phyloP scores from a whole-genome alignment of 2,113 vertebrate species.

The Agapornis roseicollis region DNA sequence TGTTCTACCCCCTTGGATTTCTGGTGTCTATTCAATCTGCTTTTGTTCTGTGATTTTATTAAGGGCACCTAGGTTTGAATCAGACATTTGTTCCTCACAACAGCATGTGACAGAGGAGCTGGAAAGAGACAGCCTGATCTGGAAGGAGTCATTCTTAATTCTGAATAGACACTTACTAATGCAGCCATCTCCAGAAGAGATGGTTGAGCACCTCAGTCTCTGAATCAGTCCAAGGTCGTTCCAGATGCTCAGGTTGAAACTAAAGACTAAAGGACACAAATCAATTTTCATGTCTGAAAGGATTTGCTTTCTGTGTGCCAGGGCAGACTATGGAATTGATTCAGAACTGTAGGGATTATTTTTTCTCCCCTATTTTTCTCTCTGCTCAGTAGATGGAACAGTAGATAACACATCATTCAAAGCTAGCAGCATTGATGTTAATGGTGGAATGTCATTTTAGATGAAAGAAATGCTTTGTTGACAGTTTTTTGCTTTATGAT shows the following conservation, averaged over 20 bases:
- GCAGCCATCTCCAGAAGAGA: background rate
- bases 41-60: background rate
- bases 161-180: background rate
- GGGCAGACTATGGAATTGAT: background rate
- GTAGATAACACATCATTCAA: background rate
- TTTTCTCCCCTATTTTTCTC: background rate
- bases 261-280: background rate
- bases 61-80: background rate
- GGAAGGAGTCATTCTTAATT: constrained; percentile 30
- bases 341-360: background rate
- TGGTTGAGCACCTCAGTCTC: background rate
- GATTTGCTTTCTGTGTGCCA: background rate
- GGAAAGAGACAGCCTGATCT: background rate
- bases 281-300: background rate
- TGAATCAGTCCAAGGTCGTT: background rate
- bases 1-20: background rate
- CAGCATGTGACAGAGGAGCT: background rate
- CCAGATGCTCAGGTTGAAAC: background rate
- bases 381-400: background rate
- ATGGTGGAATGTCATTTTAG: background rate
- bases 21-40: background rate
- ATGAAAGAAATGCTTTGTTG: background rate
- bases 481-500: background rate
- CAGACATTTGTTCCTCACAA: background rate
- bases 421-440: background rate